A percentile compares a stretch with the other conserved stretches of the same genome.
Conservation (phyloP, 2,797 vertebrate genomes). For the Cichlasoma orientale region DNA sequence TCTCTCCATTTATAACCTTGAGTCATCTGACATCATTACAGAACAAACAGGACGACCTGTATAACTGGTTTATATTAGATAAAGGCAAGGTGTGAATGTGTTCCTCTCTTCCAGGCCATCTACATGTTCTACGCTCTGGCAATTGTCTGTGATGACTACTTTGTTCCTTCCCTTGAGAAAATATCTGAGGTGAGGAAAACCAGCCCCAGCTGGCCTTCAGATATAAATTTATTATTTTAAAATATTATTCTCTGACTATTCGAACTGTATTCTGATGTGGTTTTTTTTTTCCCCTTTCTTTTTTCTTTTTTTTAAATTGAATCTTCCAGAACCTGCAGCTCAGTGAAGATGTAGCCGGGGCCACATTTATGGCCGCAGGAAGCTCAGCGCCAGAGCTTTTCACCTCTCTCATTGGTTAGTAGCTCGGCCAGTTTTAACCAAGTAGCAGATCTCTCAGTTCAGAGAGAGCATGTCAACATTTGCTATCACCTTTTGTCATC, state of each 20-base stretch:
- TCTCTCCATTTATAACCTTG: neutral
- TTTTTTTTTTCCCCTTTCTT: no score
- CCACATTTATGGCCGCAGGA: constrained; percentile 85
- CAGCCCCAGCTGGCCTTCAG: neutral
- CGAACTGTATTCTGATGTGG: neutral
- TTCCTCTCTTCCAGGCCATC: constrained; percentile 73
- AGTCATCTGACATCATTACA: neutral
- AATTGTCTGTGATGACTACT: constrained; percentile 85
- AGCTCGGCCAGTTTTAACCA: neutral
- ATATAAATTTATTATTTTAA: neutral
- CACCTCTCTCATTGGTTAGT: constrained; percentile 84
- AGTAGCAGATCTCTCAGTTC: neutral
- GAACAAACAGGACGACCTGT: neutral
- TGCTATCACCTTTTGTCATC: neutral
- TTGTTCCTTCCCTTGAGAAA: constrained; percentile 85
- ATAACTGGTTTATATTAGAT: neutral
- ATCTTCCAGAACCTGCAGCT: constrained; percentile 80
- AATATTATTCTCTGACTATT: neutral
- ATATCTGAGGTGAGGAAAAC: constrained; percentile 81
- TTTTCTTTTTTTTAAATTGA: neutral
- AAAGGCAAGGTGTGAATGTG: neutral
- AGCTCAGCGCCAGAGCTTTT: constrained; percentile 86
- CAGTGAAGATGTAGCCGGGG: constrained; percentile 85
- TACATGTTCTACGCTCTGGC: constrained; percentile 87
- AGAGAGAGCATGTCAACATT: neutral